Base-by-base conservation (phyloP, 2,797 vertebrate genomes). In the Alauda arvensis region DNA sequence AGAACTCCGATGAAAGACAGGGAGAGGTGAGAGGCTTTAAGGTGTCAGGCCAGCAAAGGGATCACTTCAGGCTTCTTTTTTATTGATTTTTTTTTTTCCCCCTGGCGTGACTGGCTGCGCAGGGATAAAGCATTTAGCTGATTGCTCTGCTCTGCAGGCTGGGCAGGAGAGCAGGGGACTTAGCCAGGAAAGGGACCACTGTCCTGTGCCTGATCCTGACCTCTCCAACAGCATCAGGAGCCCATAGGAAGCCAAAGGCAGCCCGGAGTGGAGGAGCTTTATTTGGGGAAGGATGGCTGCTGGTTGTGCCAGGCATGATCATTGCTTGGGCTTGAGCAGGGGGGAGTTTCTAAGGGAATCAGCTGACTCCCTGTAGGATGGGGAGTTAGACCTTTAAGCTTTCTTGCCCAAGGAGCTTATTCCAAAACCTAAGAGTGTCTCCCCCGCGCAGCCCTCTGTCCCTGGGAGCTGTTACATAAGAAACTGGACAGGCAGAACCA, bases 41-140 rank as follows among this genome's bases (percentile, higher is more conserved):
- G 80, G 74, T 72, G 77, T 88, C 76, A 78, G 85, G 66, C 72
- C 89, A 82, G 91, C 68, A 67, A 81, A 83, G 60, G 78, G 87
- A 94, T 91, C 91, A 51, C 51, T 46, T 49, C 55, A 60, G 88
- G 79, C 37, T 83, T 66, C 25, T 28, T 9, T 18, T 29, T 53
- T 57, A 42, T 42, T 37, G 10, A 8, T 17, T 34, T 56, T 20
- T 34, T 56, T 20, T 53, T 48, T 33, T 26, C 2, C 0, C 16
- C 48, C 37, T 8, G 39, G 76, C 5, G 0, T 86, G 88, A 60
- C 78, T n/a, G 89, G 82, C 66, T 61, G 67, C 65, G 40, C 74
- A 89, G 59, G 91, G 92, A 96, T 95, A 95, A 96, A 89, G 89
- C 87, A 68, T 93, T 95, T 92, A 95, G 94, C 85, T 95, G 91